These are phyloP conservation scores for Umimayanthus chanpuru DNA, from an alignment of 92 coral and sea anemone species.

Conservation along the genomic window DNA sequence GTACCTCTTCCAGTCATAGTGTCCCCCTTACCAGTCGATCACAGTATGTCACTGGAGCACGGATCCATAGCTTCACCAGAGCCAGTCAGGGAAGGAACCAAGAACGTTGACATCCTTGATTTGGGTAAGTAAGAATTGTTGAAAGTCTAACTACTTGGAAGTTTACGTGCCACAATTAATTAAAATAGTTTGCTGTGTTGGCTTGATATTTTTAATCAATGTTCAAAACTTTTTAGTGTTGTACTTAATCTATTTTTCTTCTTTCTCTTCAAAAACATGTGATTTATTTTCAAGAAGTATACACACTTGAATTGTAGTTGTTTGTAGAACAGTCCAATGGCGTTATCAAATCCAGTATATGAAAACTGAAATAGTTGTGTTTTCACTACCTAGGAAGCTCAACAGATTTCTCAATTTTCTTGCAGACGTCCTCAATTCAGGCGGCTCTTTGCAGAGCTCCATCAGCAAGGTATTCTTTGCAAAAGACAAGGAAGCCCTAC, in stretches of 20 bases:
- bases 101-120: constrained; percentile 35
- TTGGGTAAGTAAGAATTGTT: constrained; percentile 13
- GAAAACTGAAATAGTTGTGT: neutral
- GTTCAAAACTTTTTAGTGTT: no score
- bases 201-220: neutral
- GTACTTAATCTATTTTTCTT: no score
- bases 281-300: no score
- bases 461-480: constrained; percentile 4
- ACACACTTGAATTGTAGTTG: neutral
- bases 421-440: constrained; percentile 21
- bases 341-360: neutral
- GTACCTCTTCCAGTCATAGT: constrained; percentile 36
- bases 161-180: neutral
- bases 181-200: neutral
- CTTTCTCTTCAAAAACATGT: neutral
- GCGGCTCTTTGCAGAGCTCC: constrained; percentile 30
- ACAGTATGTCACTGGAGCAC: constrained; percentile 36
- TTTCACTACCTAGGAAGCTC: neutral
- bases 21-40: constrained; percentile 30
- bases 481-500: constrained; percentile 8
- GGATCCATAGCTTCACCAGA: constrained; percentile 41
- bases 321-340: neutral
- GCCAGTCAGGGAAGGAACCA: neutral
- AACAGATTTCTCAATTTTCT: neutral
- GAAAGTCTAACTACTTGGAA: neutral